Evolutionary conservation across 2,797 vertebrate genomes (phyloP).

Genomic region (Morelia viridis): DNA sequence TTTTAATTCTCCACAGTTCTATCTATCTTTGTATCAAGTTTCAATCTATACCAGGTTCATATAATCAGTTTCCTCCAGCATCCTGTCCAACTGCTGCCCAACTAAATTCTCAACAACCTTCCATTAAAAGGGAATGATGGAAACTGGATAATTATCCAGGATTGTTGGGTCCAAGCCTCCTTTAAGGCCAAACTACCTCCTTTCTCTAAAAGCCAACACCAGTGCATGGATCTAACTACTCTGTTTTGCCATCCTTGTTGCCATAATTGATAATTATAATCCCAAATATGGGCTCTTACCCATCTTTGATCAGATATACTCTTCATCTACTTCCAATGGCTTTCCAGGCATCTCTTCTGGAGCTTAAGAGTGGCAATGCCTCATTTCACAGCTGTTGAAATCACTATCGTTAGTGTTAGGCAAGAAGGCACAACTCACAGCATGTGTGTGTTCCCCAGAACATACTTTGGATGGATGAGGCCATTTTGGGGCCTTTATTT

Average conservation of each 20-base stretch:
- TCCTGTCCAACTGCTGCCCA: neutral
- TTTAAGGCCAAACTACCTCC: neutral
- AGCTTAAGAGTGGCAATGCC: neutral
- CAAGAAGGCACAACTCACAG: neutral
- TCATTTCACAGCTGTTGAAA: neutral
- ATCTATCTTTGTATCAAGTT: neutral
- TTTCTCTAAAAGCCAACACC: neutral
- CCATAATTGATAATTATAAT: neutral
- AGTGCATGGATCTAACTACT: neutral
- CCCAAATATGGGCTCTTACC: neutral
- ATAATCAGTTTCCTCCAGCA: neutral
- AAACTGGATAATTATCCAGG: neutral
- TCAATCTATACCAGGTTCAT: neutral
- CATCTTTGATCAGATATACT: neutral
- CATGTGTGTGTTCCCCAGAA: neutral
- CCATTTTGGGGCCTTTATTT: neutral
- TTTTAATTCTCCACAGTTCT: neutral
- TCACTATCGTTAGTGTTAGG: neutral
- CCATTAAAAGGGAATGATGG: neutral
- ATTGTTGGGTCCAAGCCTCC: neutral
- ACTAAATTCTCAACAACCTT: neutral
- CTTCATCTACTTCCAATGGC: neutral
- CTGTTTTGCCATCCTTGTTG: neutral
- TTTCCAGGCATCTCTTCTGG: neutral
- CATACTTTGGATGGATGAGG: neutral